A percentile compares a stretch with the other conserved stretches of the same genome.
Conservation (phyloP, 2,888 invertebrate species). For the Hyles lineata region DNA sequence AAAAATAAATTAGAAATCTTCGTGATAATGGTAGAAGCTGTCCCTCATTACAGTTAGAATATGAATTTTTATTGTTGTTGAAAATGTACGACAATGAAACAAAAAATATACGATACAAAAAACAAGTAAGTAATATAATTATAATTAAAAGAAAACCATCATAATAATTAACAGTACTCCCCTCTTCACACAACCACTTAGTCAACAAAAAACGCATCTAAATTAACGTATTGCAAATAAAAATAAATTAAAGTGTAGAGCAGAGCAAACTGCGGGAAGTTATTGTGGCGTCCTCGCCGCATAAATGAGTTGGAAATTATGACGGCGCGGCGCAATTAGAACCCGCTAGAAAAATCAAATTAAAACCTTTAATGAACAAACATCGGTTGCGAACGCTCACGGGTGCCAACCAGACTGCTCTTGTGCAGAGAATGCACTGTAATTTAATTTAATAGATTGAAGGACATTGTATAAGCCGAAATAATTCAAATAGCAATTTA, state of each 20-base stretch:
- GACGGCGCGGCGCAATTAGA: constrained; percentile 71
- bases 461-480: no score
- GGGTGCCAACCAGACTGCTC: constrained; percentile 54
- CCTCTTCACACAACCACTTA: not conserved
- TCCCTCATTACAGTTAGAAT: no score
- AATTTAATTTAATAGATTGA: no score
- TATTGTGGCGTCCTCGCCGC: constrained; percentile 60
- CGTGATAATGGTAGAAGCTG: no score
- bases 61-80: no score
- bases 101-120: no score
- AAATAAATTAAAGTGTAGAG: constrained; percentile 39
- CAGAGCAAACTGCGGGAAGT: constrained; percentile 54
- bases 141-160: no score
- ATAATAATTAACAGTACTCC: no score
- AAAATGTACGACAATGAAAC: no score
- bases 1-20: no score
- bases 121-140: no score
- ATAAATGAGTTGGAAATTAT: constrained; percentile 74
- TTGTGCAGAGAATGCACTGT: constrained; percentile 33
- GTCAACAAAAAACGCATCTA: not conserved
- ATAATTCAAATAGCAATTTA: no score
- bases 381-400: constrained; percentile 62
- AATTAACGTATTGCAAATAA: constrained; percentile 22
- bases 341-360: constrained; percentile 81
- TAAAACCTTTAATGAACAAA: constrained; percentile 81